These are phyloP conservation scores for Pagrus major DNA, from an alignment of 2,113 vertebrate genomes.

Conservation along the genomic window DNA sequence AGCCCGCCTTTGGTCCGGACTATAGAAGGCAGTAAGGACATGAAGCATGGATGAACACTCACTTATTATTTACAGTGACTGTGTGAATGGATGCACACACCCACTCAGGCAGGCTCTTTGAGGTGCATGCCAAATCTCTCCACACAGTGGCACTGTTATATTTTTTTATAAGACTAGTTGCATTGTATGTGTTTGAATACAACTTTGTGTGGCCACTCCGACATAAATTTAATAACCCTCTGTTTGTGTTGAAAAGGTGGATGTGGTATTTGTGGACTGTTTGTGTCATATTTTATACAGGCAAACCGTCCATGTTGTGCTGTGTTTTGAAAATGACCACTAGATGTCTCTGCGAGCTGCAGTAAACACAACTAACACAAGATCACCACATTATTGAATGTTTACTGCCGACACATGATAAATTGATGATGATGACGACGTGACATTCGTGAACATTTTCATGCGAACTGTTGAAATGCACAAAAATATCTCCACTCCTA, in stretches of 20 bases:
- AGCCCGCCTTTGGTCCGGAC: conserved; percentile 48
- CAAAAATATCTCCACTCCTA: not conserved
- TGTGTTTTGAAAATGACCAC: not conserved
- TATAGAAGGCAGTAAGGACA: conserved; percentile 74
- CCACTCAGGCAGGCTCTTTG: conserved; percentile 27
- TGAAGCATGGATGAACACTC: conserved; percentile 62
- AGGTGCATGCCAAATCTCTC: conserved; percentile 62
- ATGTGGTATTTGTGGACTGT: conserved; percentile 28
- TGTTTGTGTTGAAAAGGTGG: conserved; percentile 21
- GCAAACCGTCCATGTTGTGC: not conserved
- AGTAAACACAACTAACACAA: not conserved
- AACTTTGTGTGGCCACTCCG: conserved; percentile 7
- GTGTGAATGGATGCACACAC: conserved; percentile 33
- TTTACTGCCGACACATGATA: not conserved
- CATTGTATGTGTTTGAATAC: conserved; percentile 10
- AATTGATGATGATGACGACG: not conserved
- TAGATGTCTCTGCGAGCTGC: not conserved
- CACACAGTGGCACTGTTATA: conserved; percentile 68
- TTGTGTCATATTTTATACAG: not conserved
- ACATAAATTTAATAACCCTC: not conserved
- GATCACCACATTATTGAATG: not conserved
- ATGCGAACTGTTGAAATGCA: not conserved
- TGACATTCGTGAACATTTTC: not conserved
- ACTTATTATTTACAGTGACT: conserved; percentile 29
- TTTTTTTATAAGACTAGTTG: conserved; percentile 33